These are phyloP conservation scores for Arnoldichthys spilopterus DNA, from an alignment of 2,797 vertebrate species.

Conservation along the genomic window DNA sequence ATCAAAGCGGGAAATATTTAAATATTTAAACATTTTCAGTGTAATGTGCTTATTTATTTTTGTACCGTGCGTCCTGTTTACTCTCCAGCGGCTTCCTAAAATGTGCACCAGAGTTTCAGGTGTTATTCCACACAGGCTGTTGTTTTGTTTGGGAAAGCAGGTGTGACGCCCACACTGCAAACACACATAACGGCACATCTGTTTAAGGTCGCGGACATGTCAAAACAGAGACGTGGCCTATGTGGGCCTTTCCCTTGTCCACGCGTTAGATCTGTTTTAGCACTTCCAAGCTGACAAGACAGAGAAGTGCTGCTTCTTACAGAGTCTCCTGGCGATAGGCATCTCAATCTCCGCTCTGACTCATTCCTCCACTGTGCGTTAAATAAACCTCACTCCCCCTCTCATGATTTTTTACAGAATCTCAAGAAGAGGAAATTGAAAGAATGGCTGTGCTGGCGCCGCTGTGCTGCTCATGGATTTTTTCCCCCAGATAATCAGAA, in stretches of 20 bases:
- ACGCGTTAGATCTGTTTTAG: slow-evolving; percentile 67
- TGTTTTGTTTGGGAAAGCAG: slow-evolving; percentile 59
- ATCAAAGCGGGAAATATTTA: too few species aligned
- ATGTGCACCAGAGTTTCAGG: neutral
- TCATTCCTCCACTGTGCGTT: slow-evolving; percentile 6
- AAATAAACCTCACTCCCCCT: neutral
- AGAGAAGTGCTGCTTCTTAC: slow-evolving; percentile 40
- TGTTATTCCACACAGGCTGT: neutral
- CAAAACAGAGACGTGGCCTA: slow-evolving; percentile 54
- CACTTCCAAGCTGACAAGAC: slow-evolving; percentile 74
- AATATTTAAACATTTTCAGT: too few species aligned
- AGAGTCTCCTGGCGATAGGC: slow-evolving; percentile 34
- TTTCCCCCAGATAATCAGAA: neutral
- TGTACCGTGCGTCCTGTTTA: too few species aligned
- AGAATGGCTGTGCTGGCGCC: neutral
- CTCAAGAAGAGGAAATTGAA: neutral
- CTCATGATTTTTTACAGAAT: neutral
- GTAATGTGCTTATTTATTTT: too few species aligned
- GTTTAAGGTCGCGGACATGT: slow-evolving; percentile 69
- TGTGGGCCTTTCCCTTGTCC: slow-evolving; percentile 68
- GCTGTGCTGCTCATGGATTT: neutral
- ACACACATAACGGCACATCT: slow-evolving; percentile 69
- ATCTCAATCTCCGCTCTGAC: slow-evolving; percentile 38
- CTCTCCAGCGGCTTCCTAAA: neutral
- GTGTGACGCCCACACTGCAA: slow-evolving; percentile 61